Base-by-base conservation (phyloP, 2,113 vertebrate species). In the Grus americana region DNA sequence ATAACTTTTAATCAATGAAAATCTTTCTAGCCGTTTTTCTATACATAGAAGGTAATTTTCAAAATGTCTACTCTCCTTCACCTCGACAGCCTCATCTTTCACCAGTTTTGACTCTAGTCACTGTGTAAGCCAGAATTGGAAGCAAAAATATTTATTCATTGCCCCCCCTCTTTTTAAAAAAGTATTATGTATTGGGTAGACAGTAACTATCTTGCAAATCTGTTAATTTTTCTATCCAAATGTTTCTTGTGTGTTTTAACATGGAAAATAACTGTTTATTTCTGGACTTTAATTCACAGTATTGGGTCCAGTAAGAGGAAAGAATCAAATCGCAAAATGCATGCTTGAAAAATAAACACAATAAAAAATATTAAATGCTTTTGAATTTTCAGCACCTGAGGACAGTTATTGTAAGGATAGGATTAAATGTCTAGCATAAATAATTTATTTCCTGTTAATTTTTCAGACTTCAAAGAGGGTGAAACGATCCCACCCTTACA, bases 201-300 rank as follows among this genome's bases (percentile, higher is more conserved):
- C 6, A 46, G 15, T 14, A 75, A 65, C 1, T 34, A 3, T 9
- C 18, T 55, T 44, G 16, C 23, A 49, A 50, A 70, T 4, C 14
- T 36, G 7, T 32, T 34, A 30, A 12, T 29, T 85, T 74, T 74
- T 54, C 12, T 38, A 12, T 79, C 23, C 59, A 80, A 75, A 18
- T 61, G 2, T 21, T 54, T 79, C 2, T 52, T 90, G 8, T 36
- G 5, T 2, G 79, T 88, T 88, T 72, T 34, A 50, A 42, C 3
- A 8, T 5, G 6, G 32, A 71, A 80, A 74, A 11, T 21, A 7
- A 49, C 15, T 62, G 4, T 29, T 7, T 57, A 29, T 80, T 66
- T 82, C 11, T 71, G 18, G 26, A 49, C 11, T 61, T 61, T 1
- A 49, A 5, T 42, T 29, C 3, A 5, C 0, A 4, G 0, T 49